Evolutionary conservation across 37 sponge, comb jelly and placozoan genomes (phyloP), one percentile per base, ranked within the genome.

Genomic region (Halisarca cf. caerulea): DNA sequence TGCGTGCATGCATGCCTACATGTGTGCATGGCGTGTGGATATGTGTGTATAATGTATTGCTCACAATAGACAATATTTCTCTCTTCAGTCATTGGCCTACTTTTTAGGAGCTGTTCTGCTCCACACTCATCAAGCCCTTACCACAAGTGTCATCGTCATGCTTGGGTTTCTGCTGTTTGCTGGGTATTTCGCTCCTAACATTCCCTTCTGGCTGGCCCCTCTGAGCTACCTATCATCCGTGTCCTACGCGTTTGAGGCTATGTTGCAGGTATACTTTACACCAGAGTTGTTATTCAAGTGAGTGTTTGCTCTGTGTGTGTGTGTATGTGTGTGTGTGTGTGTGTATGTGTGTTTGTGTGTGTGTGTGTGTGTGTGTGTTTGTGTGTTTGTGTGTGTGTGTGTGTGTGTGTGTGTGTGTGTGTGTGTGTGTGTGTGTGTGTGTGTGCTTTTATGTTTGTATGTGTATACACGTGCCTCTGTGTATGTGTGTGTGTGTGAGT

Each of bases 151-250:
- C 18, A 66, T 94, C 34, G 36, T 70, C 5, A 53, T 94, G 87
- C 79, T 94, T 9, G 45, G 84, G 3, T 80, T 37, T 28, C 86
- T 95, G 92, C 62, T 95, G 40, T 40, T 89, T 14, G 95, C 90
- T 36, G 95, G 95, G 9, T 95, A 89, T 72, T 95, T 89, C 81
- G 90, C 83, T 11, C 54, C 68, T 30, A 51, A 30, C 15, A 58
- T 95, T 4, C 90, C 92, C 0, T 28, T 41, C 24, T 92, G 93
- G 95, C 77, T 95, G 14, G 30, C 39, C 0, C 89, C 88, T 87
- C 51, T 80, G 2, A 35, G 85, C 59, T 89, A 92, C 69, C 41
- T 89, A 3, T 95, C 95, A 18, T 66, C 81, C 18, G 74, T 95
- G 17, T 83, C 81, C 0, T 95, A 89, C 80, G 28, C 54, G 28